Evolutionary conservation across 2,113 vertebrate genomes (phyloP).

Genomic region (Hiodon alosoides): DNA sequence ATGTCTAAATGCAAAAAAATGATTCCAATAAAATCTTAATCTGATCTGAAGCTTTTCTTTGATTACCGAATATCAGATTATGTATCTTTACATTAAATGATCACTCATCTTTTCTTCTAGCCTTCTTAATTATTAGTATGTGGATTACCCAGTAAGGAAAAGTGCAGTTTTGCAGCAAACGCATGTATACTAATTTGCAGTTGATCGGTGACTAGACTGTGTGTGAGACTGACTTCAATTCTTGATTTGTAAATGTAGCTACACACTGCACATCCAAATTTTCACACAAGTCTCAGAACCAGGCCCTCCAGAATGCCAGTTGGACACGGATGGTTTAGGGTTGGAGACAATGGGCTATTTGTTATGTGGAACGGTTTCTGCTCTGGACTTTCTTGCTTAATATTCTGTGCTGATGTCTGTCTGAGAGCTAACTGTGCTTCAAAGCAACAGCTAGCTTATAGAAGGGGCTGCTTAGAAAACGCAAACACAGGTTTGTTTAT

Average conservation of each 20-base stretch:
- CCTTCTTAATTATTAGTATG: no score
- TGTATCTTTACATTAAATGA: no score
- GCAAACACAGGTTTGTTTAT: slow-evolving; percentile 59
- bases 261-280: neutral
- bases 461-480: slow-evolving; percentile 40
- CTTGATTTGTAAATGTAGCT: neutral
- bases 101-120: no score
- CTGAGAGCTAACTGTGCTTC: slow-evolving; percentile 48
- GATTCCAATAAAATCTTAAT: no score
- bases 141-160: no score
- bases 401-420: slow-evolving; percentile 53
- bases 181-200: no score
- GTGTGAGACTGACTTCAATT: no score
- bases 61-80: no score
- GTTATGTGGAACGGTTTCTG: slow-evolving; percentile 51
- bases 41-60: no score
- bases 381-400: slow-evolving; percentile 57
- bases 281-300: neutral
- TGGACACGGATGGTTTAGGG: neutral
- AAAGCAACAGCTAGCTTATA: slow-evolving; percentile 41
- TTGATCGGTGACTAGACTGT: no score
- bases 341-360: slow-evolving; percentile 51
- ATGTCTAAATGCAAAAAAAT: no score
- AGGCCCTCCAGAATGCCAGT: neutral
- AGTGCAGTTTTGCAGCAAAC: no score